phyloP scores from a whole-genome alignment of 2,113 vertebrate genomes.

The Notarius quadriscutis region DNA sequence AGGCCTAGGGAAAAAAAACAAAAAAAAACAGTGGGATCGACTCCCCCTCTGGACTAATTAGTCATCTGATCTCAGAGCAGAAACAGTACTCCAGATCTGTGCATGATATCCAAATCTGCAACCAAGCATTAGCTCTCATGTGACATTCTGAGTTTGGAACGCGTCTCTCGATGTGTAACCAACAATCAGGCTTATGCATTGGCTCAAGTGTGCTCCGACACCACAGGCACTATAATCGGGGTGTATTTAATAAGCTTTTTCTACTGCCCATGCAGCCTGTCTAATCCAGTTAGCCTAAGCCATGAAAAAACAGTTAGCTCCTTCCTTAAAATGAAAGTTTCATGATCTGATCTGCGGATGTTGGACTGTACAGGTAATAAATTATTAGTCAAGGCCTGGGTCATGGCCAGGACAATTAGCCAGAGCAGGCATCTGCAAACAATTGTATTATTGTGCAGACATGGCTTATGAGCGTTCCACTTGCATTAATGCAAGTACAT shows the following conservation, averaged over 20 bases:
- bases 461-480: conserved; percentile 16
- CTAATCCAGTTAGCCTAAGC: conserved; percentile 34
- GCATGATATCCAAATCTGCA: neutral
- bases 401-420: conserved; percentile 17
- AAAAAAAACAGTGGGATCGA: neutral
- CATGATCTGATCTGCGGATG: neutral
- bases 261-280: conserved; percentile 23
- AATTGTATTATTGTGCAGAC: conserved; percentile 31
- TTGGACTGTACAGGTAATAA: conserved; percentile 9
- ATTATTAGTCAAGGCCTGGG: conserved; percentile 7
- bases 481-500: neutral
- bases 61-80: conserved; percentile 14
- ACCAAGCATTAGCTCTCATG: neutral
- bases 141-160: neutral
- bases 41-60: neutral
- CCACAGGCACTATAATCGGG: neutral
- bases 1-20: neutral
- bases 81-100: conserved; percentile 1
- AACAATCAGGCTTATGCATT: conserved; percentile 28
- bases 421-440: conserved; percentile 35
- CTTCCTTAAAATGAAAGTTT: conserved; percentile 25
- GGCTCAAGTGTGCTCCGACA: conserved; percentile 8
- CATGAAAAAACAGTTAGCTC: conserved; percentile 42
- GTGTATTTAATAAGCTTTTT: conserved; percentile 29
- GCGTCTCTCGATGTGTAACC: neutral